Evolutionary conservation across 2,113 vertebrate species (phyloP).

Genomic region (Scytalopus superciliaris): DNA sequence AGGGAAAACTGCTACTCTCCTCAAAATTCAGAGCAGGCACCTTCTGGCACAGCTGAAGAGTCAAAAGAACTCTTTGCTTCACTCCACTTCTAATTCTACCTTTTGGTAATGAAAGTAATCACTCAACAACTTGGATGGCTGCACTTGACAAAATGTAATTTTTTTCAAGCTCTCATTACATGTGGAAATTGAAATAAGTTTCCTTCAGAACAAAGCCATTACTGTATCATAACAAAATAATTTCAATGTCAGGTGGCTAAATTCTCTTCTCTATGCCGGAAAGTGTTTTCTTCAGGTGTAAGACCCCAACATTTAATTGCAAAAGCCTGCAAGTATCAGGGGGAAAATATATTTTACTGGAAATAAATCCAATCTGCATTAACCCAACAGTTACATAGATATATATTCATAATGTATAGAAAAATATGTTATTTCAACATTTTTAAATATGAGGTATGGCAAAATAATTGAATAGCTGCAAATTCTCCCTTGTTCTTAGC

Average conservation of each 20-base stretch:
- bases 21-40: neutral
- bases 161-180: neutral
- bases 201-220: neutral
- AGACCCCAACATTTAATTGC: neutral
- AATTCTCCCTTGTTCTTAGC: neutral
- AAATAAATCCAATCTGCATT: neutral
- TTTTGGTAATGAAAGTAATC: neutral
- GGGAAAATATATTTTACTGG: neutral
- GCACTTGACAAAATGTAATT: rapidly evolving
- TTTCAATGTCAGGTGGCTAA: neutral
- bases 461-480: neutral
- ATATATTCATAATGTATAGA: neutral
- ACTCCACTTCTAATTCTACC: neutral
- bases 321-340: neutral
- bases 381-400: neutral
- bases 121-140: neutral
- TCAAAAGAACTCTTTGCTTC: neutral
- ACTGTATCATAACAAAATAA: neutral
- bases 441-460: neutral
- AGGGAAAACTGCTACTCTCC: neutral
- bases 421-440: neutral
- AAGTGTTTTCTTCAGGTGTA: neutral
- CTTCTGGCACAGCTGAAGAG: neutral
- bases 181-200: neutral
- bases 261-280: neutral